Base-by-base conservation (phyloP, 1,140 invertebrate genomes). In the Lysiphlebus fabarum region DNA sequence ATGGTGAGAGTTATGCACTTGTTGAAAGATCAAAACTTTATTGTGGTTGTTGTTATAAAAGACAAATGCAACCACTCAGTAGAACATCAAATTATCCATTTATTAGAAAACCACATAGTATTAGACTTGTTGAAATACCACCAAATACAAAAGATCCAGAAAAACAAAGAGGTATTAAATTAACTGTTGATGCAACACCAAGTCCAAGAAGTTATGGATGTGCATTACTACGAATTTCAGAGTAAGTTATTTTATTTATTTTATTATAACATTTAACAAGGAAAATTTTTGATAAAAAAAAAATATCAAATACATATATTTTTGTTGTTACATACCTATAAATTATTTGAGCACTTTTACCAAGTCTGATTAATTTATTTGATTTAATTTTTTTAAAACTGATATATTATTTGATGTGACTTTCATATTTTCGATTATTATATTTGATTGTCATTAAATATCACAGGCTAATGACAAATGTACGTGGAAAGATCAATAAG, bases 1-100 rank as follows among this genome's bases (percentile, higher is more conserved):
- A 95, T 82, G 92, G 91, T 17, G 92, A 96, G 67, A 88, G 91
- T 7, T 96, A 95, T 76, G 92, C 92, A 1, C 79, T 96, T 14
- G 86, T 96, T 7, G 93, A 95, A 72, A 82, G 93, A 58, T 91
- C 91, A 1, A 92, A 90, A 68, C 81, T 96, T 1, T 96, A 92
- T 72, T 96, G 92, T 86, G 83, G 78, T 51, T 38, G 70, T 36
- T 78, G 75, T 60, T 79, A 78, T 55, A 77, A 79, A 58, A 62
- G 72, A 33, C 76, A 78, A 53, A 75, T 78, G 73, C 81, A 86
- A 61, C 85, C 86, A 2, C 74, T 87, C 37, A 81, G 77, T 60
- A 83, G 80, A 69, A 83, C 82, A 14, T 76, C 82, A 9, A 75
- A 80, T 62, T 75, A 80, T 70, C 82, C 83, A 8, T 84, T 84